These are phyloP conservation scores for Camelus bactrianus DNA, from an alignment of 2,113 vertebrate genomes.

Conservation along the genomic window DNA sequence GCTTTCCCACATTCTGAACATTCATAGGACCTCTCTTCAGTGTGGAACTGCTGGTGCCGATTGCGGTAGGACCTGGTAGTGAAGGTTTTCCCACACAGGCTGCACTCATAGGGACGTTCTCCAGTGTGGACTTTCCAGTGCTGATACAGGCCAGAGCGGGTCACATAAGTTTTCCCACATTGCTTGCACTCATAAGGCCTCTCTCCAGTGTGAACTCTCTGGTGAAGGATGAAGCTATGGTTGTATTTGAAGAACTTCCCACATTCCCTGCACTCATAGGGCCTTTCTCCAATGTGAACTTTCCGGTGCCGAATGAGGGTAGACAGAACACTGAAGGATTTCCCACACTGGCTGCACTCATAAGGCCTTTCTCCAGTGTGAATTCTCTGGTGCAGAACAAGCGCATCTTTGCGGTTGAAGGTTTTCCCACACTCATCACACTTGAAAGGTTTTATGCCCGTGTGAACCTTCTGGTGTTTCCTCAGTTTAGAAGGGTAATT, in stretches of 20 bases:
- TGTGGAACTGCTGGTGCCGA: constrained; percentile 40
- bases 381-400: background rate
- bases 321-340: constrained; percentile 26
- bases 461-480: constrained; percentile 61
- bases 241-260: constrained; percentile 52
- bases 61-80: constrained; percentile 22
- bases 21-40: background rate
- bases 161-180: background rate
- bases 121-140: constrained; percentile 44
- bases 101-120: background rate
- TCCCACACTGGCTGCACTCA: background rate
- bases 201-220: constrained; percentile 12
- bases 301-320: constrained; percentile 37
- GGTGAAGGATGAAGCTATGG: constrained; percentile 50
- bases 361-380: constrained; percentile 54
- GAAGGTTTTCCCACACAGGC: constrained; percentile 46
- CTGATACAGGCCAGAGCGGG: constrained; percentile 53
- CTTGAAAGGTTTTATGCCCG: constrained; percentile 14
- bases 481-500: constrained; percentile 50
- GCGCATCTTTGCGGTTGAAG: constrained; percentile 61
- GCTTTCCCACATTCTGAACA: constrained; percentile 17
- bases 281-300: constrained; percentile 43
- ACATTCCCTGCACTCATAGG: background rate
- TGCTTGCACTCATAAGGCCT: background rate
- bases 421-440: constrained; percentile 31